These are phyloP conservation scores for Corythaixoides concolor DNA, from an alignment of 2,113 vertebrate genomes.

Conservation along the genomic window DNA sequence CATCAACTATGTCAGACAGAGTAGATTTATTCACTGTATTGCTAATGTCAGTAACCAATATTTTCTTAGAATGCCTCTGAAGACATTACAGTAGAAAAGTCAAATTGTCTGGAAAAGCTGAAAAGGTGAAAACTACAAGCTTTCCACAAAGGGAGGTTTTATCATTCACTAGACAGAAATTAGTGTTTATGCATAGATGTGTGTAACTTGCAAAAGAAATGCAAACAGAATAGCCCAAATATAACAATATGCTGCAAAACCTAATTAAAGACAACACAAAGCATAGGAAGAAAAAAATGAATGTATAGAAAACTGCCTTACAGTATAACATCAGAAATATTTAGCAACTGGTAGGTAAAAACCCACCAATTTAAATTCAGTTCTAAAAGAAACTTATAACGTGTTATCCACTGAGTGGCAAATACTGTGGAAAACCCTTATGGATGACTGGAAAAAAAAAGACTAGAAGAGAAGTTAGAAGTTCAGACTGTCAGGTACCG, in stretches of 20 bases:
- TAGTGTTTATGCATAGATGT: neutral
- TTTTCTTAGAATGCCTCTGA: constrained; percentile 4
- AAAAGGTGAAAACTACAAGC: neutral
- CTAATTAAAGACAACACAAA: neutral
- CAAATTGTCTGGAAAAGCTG: neutral
- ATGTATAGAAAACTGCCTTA: neutral
- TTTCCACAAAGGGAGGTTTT: neutral
- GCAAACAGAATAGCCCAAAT: neutral
- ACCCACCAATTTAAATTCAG: neutral
- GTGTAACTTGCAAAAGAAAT: neutral
- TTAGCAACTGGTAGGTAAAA: neutral
- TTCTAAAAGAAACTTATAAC: neutral
- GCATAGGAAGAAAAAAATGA: neutral
- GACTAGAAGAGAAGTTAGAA: neutral
- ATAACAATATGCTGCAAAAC: neutral
- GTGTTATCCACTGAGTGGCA: neutral
- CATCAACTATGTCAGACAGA: neutral
- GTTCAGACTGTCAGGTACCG: neutral
- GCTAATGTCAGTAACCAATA: neutral
- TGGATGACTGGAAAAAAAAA: neutral
- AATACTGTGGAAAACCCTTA: neutral
- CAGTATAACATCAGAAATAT: neutral
- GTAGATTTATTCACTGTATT: neutral
- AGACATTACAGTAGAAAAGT: neutral
- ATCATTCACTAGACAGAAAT: neutral